Base-by-base conservation (phyloP, 2,113 vertebrate species). In the Lampris megalopsis region DNA sequence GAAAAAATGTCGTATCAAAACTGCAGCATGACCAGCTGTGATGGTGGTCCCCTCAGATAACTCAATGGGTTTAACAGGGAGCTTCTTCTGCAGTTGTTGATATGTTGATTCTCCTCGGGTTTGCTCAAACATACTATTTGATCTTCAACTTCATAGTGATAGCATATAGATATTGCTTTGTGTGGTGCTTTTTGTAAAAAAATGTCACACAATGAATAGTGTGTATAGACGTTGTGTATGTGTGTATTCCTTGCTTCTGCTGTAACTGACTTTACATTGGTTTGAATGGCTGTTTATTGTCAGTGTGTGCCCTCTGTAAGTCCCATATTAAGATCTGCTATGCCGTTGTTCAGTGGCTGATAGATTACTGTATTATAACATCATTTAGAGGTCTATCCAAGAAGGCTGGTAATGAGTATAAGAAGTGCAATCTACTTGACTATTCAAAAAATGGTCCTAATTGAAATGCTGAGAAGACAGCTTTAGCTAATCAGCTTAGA, bases 401-500 rank as follows among this genome's bases (percentile, higher is more conserved):
- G 76, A 83, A 81, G 68, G 76, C 69, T 63, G 73, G 68, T 75
- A 73, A 83, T 79, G 83, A 86, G 79, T 79, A 61, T 66, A 64
- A 90, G 84, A 58, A 84, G n/a, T 58, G 67, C 71, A 81, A 75
- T 77, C 80, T 84, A 78, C 85, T 66, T 54, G 64, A 75, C 80
- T 79, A 71, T 86, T 85, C 74, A 81, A 81, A 79, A 81, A 79
- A 81, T 4, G 72, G 53, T 86, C 71, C 71, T 90, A 92, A 92
- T 92, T 92, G 91, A 91, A 91, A 89, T 71, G 73, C 82, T 90
- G 84, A 91, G 88, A 88, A 88, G 89, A 78, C 75, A 69, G 89
- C 88, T 83, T 71, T 40, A 75, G 85, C 76, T 92, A 92, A 91
- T 92, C 91, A 89, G 87, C 91, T 92, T 91, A 92, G 81, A 83